Conservation (phyloP, 1,140 invertebrate genomes). For the Caligus rogercresseyi region DNA sequence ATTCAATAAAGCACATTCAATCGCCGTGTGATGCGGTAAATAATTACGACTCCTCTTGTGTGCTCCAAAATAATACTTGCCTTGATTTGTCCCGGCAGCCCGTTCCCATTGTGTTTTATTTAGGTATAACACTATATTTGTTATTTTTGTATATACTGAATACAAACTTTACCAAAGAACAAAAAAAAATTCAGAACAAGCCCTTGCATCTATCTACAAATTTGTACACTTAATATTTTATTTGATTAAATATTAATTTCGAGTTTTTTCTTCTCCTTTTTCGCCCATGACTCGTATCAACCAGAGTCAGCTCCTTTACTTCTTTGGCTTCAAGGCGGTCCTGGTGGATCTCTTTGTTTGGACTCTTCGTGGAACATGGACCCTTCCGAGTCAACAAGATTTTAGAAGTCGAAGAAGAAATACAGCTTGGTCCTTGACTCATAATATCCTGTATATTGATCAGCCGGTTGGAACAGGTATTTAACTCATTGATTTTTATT, state of each 20-base stretch:
- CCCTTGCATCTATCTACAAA: too few relatives aligned
- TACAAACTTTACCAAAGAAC: slow-evolving; percentile 11
- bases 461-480: slow-evolving; percentile 57
- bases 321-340: slow-evolving; percentile 68
- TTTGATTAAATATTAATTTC: too few relatives aligned
- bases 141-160: slow-evolving; percentile 15
- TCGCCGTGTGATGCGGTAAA: too few relatives aligned
- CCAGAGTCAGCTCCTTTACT: slow-evolving; percentile 44
- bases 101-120: too few relatives aligned
- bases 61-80: too few relatives aligned
- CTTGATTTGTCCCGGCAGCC: too few relatives aligned
- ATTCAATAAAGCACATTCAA: too few relatives aligned
- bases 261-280: not conserved
- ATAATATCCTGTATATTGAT: slow-evolving; percentile 63
- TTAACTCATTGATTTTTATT: not conserved
- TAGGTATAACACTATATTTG: too few relatives aligned
- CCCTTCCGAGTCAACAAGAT: slow-evolving; percentile 45
- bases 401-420: slow-evolving; percentile 38
- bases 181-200: not conserved
- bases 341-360: slow-evolving; percentile 57
- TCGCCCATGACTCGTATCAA: slow-evolving; percentile 23
- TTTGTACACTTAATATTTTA: too few relatives aligned
- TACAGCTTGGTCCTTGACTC: slow-evolving; percentile 51
- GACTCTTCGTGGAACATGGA: slow-evolving; percentile 62
- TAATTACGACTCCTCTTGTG: too few relatives aligned